These are phyloP conservation scores for Erannis defoliaria DNA, from an alignment of 2,888 invertebrate species.

Conservation along the genomic window DNA sequence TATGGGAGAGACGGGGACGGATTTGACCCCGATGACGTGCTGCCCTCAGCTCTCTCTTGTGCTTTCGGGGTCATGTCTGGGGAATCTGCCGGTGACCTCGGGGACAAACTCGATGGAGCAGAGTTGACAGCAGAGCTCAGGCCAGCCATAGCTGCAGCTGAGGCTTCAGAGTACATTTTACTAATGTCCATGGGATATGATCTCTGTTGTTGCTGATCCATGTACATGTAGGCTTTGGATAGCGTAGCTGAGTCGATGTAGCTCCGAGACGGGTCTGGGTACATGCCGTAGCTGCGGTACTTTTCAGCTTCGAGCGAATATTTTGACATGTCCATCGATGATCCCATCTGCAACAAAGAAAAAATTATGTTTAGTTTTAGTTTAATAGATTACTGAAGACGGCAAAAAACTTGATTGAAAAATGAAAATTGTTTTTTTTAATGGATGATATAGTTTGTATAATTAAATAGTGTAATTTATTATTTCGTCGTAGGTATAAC, in stretches of 20 bases:
- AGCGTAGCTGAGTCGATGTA: slow-evolving; percentile 91
- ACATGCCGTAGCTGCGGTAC: slow-evolving; percentile 92
- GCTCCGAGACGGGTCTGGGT: slow-evolving; percentile 90
- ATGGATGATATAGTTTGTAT: background rate
- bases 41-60: slow-evolving; percentile 84
- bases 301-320: slow-evolving; percentile 93
- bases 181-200: slow-evolving; percentile 88
- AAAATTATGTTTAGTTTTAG: background rate
- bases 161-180: slow-evolving; percentile 89
- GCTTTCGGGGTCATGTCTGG: slow-evolving; percentile 83
- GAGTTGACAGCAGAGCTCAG: slow-evolving; percentile 76
- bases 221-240: slow-evolving; percentile 92
- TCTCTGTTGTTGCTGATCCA: slow-evolving; percentile 88
- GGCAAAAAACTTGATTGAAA: background rate
- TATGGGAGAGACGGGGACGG: slow-evolving; percentile 88
- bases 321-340: slow-evolving; percentile 92
- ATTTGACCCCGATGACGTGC: slow-evolving; percentile 88
- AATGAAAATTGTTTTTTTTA: too few relatives aligned
- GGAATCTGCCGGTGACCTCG: slow-evolving; percentile 83
- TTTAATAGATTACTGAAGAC: too few relatives aligned
- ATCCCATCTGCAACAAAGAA: slow-evolving; percentile 88
- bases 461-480: background rate
- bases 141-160: slow-evolving; percentile 87
- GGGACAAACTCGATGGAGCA: slow-evolving; percentile 78
- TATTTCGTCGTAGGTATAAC: too few relatives aligned